Conservation (phyloP, 2,113 vertebrate genomes). For the Circaetus gallicus region DNA sequence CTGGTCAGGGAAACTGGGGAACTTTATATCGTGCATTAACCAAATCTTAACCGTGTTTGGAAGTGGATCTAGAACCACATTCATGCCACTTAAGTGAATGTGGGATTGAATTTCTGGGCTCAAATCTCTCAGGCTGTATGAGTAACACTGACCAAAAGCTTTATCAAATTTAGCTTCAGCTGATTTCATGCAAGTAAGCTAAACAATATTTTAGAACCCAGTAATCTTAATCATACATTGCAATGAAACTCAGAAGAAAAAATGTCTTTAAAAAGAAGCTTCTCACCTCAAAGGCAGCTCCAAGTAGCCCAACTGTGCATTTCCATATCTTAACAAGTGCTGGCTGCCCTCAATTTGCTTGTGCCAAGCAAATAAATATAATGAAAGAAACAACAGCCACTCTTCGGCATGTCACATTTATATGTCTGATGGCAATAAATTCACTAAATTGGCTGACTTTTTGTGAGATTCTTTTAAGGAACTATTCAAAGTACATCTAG, state of each 20-base stretch:
- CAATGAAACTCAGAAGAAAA: background rate
- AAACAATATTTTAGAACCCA: background rate
- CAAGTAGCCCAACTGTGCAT: background rate
- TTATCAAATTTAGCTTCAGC: background rate
- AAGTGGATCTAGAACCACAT: background rate
- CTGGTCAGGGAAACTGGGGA: background rate
- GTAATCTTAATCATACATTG: background rate
- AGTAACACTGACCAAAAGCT: background rate
- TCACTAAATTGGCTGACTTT: background rate
- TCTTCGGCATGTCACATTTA: background rate
- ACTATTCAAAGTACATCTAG: constrained; percentile 4
- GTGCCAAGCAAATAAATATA: background rate
- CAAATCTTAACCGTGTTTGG: background rate
- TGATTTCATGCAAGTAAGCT: background rate
- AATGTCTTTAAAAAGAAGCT: background rate
- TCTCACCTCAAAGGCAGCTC: background rate
- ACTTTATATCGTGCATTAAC: background rate
- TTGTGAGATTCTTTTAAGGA: constrained; percentile 8
- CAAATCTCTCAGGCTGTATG: background rate
- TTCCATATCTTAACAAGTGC: background rate
- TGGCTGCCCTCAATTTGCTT: background rate
- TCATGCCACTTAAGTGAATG: background rate
- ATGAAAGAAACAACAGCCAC: background rate
- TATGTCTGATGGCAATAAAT: constrained; percentile 12
- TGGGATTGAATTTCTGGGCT: background rate